Base-by-base conservation (phyloP, 1,140 invertebrate genomes). In the Drosophila tristis region DNA sequence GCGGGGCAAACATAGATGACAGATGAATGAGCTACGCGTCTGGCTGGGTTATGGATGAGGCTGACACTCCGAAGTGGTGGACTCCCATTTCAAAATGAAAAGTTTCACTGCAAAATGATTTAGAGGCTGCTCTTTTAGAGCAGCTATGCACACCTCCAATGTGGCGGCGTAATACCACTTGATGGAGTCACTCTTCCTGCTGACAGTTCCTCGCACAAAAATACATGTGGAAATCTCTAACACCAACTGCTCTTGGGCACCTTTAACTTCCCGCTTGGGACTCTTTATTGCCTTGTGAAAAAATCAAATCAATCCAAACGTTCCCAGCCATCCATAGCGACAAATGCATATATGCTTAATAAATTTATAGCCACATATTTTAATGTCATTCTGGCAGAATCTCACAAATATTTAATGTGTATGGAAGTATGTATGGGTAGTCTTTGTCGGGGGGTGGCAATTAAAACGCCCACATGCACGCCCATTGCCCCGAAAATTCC, bases 401-500 rank as follows among this genome's bases (percentile, higher is more conserved):
- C 50, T 51, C 29, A 76, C 55, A 84, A 78, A 82, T 77, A 75
- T 87, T 78, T 78, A 74, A 82, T 80, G 65, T 64, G 57, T 5
- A 25, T 54, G 39, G 11, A 47, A 20, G 54, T 58, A 20, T 53
- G 43, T 58, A 42, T 45, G 29, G 57, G 16, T 61, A 43, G 45
- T 20, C 7, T 48, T 11, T 57, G 44, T 20, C 59, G 64, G 57
- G 67, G 75, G 73, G 56, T 42, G 63, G 74, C 66, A 87, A 87
- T 89, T 87, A 82, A 87, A 79, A 68, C 80, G 76, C 80, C 80
- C 64, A 66, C 64, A 66, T n/a, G n/a, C 31, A 64, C 58, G 0
- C 25, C 60, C 63, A 43, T 50, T 51, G 61, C 65, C 51, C 47
- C 53, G 56, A 39, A 59, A 85, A 60, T 70, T 50, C 49, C 43